Evolutionary conservation across 1,140 invertebrate species (phyloP).

Genomic region (Penaeus indicus): DNA sequence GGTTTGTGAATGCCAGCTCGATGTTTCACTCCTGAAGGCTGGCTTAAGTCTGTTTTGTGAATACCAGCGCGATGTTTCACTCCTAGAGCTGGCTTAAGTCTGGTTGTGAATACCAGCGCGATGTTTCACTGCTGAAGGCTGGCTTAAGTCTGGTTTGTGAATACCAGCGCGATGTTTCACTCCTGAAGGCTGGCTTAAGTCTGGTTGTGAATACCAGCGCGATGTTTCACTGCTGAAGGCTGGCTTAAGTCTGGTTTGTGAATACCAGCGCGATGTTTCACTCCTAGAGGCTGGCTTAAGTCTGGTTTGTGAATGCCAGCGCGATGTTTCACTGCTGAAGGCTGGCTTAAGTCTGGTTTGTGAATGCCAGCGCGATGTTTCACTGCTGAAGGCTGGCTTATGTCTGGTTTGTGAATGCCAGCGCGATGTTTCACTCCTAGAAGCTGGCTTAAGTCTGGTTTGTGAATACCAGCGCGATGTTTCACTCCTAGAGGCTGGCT

Average conservation of each 20-base stretch:
- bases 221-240: slow-evolving; percentile 20
- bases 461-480: slow-evolving; percentile 16
- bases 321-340: neutral
- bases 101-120: slow-evolving; percentile 16
- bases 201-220: neutral
- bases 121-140: slow-evolving; percentile 15
- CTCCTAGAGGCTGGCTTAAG: neutral
- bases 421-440: slow-evolving; percentile 27
- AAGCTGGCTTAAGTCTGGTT: slow-evolving; percentile 31
- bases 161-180: slow-evolving; percentile 26
- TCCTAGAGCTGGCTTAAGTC: slow-evolving; percentile 18
- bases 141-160: slow-evolving; percentile 2
- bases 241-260: slow-evolving; percentile 21
- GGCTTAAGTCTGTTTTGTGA: too few species aligned
- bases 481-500: slow-evolving; percentile 21
- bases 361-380: neutral
- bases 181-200: neutral
- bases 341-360: neutral
- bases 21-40: slow-evolving; percentile 14
- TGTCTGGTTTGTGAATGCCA: slow-evolving; percentile 26
- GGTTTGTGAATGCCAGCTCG: neutral
- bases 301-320: neutral
- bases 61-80: neutral
- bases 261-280: neutral
- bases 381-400: slow-evolving; percentile 1